phyloP scores from a whole-genome alignment of 2,797 vertebrate genomes.

The Xenentodon cancila region DNA sequence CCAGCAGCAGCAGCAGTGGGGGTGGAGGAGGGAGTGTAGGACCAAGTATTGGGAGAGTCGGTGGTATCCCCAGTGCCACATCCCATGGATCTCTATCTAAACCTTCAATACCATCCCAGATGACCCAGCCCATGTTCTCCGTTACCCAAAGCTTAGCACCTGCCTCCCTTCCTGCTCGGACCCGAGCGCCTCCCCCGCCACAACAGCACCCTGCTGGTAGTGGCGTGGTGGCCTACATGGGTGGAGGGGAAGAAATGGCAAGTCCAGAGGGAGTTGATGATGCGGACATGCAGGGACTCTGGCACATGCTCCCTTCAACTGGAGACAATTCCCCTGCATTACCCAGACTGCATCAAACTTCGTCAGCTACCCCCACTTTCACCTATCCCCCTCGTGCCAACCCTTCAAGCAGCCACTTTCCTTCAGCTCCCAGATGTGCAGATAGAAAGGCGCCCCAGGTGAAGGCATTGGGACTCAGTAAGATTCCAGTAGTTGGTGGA shows the following conservation, averaged over 20 bases:
- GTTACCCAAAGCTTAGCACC: slow-evolving; percentile 52
- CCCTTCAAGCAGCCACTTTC: slow-evolving; percentile 45
- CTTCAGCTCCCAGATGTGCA: slow-evolving; percentile 49
- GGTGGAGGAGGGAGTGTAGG: slow-evolving; percentile 67
- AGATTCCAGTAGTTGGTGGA: slow-evolving; percentile 82
- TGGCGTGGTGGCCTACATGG: slow-evolving; percentile 93
- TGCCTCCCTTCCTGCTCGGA: slow-evolving; percentile 65
- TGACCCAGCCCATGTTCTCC: slow-evolving; percentile 66
- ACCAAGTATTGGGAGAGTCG: slow-evolving; percentile 48
- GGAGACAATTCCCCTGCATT: slow-evolving; percentile 83
- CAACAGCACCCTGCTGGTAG: slow-evolving; percentile 85
- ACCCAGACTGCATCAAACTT: slow-evolving; percentile 59
- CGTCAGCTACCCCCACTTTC: slow-evolving; percentile 56
- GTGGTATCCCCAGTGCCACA: slow-evolving; percentile 30
- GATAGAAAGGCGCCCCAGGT: slow-evolving; percentile 78
- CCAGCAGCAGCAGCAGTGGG: slow-evolving; percentile 82
- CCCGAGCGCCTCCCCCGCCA: slow-evolving; percentile 58
- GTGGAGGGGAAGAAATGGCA: slow-evolving; percentile 99
- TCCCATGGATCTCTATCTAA: slow-evolving; percentile 72
- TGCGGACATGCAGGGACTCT: slow-evolving; percentile 93
- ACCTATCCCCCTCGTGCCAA: slow-evolving; percentile 63
- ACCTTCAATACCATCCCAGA: slow-evolving; percentile 61
- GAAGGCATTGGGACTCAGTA: slow-evolving; percentile 86
- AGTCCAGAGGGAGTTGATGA: slow-evolving; percentile 95
- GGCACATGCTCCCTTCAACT: slow-evolving; percentile 93